phyloP scores from a whole-genome alignment of 2,797 vertebrate species.

The Poeciliopsis turneri region DNA sequence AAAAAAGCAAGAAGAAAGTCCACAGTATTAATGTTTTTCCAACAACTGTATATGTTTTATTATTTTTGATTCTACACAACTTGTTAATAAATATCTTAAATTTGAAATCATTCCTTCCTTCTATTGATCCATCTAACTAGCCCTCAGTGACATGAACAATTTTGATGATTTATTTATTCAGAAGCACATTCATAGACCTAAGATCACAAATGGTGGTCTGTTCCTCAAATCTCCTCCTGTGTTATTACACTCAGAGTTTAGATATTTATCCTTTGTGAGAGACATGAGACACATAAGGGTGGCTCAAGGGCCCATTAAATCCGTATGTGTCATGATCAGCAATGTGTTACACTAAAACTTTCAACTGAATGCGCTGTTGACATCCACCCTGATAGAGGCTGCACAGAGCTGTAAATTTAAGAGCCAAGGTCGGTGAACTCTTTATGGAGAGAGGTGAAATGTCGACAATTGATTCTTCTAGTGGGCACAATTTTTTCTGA shows the following conservation, averaged over 20 bases:
- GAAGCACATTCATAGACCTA: constrained; percentile 69
- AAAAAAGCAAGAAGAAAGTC: background rate
- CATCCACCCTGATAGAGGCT: constrained; percentile 71
- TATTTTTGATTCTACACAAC: background rate
- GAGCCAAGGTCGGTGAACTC: constrained; percentile 74
- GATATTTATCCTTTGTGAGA: constrained; percentile 68
- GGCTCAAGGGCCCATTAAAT: constrained; percentile 77
- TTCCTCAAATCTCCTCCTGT: constrained; percentile 71
- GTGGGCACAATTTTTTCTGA: constrained; percentile 75
- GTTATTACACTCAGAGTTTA: constrained; percentile 69
- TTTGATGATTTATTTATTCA: constrained; percentile 78
- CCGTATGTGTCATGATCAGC: constrained; percentile 75
- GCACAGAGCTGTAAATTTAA: constrained; percentile 72
- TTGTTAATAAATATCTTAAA: constrained; percentile 30
- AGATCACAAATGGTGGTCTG: constrained; percentile 70
- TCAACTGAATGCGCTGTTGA: constrained; percentile 64
- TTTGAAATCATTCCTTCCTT: constrained; percentile 43
- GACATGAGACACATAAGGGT: constrained; percentile 61
- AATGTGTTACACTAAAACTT: constrained; percentile 75
- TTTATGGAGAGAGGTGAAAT: constrained; percentile 76
- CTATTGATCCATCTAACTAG: constrained; percentile 71
- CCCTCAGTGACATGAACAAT: constrained; percentile 65
- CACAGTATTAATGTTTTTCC: background rate
- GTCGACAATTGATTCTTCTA: constrained; percentile 81
- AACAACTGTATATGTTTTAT: constrained; percentile 13